A percentile compares a stretch with the other conserved stretches of the same genome.
Evolutionary conservation across 1,140 invertebrate genomes (phyloP).

Genomic region (Eueides isabella): DNA sequence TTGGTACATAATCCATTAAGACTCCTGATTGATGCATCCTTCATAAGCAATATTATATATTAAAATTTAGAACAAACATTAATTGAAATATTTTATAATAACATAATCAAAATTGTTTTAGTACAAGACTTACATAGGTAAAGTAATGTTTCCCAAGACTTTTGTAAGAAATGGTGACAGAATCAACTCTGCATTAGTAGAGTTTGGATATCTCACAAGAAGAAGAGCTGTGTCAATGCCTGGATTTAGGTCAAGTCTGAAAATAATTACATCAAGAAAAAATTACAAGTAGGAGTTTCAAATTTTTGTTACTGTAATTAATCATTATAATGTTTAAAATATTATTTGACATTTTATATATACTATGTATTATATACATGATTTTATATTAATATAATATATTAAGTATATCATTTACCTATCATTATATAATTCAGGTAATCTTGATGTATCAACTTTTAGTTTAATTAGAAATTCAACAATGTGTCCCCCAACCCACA

Average conservation of each 20-base stretch:
- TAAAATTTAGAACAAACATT: neutral
- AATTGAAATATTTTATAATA: neutral
- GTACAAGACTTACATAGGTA: conserved; percentile 67
- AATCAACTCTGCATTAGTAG: conserved; percentile 76
- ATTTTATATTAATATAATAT: too few species aligned
- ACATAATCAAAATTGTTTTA: neutral
- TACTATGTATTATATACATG: too few species aligned
- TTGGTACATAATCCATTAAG: conserved; percentile 83
- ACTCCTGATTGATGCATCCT: conserved; percentile 72
- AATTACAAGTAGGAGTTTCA: neutral
- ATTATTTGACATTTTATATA: neutral
- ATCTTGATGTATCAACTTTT: conserved; percentile 70
- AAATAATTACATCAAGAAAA: conserved; percentile 38
- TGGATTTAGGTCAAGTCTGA: conserved; percentile 73
- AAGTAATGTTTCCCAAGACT: conserved; percentile 70
- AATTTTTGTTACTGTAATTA: too few species aligned
- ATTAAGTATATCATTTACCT: conserved; percentile 50
- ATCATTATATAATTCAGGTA: conserved; percentile 75
- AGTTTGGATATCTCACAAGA: conserved; percentile 76
- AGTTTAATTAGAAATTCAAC: conserved; percentile 78
- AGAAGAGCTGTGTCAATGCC: conserved; percentile 76
- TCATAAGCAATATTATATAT: conserved; percentile 32
- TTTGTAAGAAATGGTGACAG: conserved; percentile 75
- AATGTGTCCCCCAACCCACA: conserved; percentile 73
- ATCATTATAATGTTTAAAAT: neutral